phyloP scores from a whole-genome alignment of 2,888 invertebrate genomes.

The Perithous albicinctus region DNA sequence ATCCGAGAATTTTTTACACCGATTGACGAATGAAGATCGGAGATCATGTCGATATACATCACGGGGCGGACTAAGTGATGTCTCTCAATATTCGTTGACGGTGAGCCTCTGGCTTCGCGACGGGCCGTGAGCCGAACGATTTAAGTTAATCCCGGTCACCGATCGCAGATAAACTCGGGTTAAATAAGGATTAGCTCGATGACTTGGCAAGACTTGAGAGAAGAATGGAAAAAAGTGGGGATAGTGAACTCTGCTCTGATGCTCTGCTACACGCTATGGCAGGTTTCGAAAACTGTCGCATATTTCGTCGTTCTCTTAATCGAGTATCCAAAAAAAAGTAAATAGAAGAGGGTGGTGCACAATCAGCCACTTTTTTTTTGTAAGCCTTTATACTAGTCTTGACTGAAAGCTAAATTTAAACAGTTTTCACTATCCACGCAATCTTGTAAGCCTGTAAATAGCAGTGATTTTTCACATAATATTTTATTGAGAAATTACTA shows the following conservation, averaged over 20 bases:
- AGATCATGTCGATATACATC: constrained; percentile 59
- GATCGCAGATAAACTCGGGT: constrained; percentile 79
- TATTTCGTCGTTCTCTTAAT: not conserved
- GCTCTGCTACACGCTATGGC: constrained; percentile 11
- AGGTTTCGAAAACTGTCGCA: constrained; percentile 62
- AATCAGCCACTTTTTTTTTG: no score
- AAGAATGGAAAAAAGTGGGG: constrained; percentile 36
- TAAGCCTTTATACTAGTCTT: no score
- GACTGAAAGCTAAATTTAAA: no score
- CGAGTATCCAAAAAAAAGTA: not conserved
- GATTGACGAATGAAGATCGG: constrained; percentile 63
- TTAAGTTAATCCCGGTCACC: constrained; percentile 78
- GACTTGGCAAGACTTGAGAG: constrained; percentile 73
- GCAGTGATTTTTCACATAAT: no score
- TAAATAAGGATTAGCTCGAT: constrained; percentile 81
- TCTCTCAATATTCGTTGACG: constrained; percentile 55
- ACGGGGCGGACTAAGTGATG: constrained; percentile 64
- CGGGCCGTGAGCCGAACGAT: constrained; percentile 61
- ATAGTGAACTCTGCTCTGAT: constrained; percentile 45
- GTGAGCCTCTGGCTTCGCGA: constrained; percentile 21
- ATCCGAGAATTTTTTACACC: constrained; percentile 58
- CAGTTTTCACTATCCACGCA: no score
- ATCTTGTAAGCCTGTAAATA: no score
- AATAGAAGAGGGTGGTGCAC: not conserved
- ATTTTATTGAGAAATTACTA: no score